A percentile compares a stretch with the other conserved stretches of the same genome.
phyloP scores from a whole-genome alignment of 2,888 invertebrate species.

The Noctua janthina region DNA sequence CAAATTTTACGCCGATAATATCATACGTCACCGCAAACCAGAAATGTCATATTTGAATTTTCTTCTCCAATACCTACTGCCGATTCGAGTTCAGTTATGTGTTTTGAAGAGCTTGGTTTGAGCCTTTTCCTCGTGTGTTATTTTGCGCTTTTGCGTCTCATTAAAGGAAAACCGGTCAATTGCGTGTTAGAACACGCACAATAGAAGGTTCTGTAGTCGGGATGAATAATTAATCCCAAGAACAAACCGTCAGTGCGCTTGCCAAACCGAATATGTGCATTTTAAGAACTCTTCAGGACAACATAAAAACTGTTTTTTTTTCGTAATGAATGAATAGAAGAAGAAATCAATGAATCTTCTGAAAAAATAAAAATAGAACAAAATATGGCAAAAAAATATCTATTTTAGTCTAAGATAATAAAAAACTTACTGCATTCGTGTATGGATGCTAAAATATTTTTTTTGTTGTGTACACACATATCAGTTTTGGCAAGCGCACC shows the following conservation, averaged over 20 bases:
- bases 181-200: background rate
- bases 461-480: too few relatives aligned
- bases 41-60: constrained; percentile 53
- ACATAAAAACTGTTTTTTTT: too few relatives aligned
- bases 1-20: constrained; percentile 27
- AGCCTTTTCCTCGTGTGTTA: constrained; percentile 1
- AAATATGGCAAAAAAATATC: too few relatives aligned
- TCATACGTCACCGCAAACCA: constrained; percentile 41
- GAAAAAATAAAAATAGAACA: too few relatives aligned
- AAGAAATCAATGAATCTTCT: too few relatives aligned
- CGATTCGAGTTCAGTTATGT: constrained; percentile 42
- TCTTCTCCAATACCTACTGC: constrained; percentile 31
- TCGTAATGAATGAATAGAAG: too few relatives aligned
- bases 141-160: constrained; percentile 18
- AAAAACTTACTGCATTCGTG: too few relatives aligned
- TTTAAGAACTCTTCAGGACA: too few relatives aligned
- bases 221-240: background rate
- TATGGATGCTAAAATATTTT: too few relatives aligned
- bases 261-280: too few relatives aligned
- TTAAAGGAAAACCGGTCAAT: constrained; percentile 2
- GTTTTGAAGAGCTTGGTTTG: constrained; percentile 36
- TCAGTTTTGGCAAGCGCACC: too few relatives aligned
- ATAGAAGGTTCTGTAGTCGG: background rate
- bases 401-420: too few relatives aligned
- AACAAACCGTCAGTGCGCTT: background rate